Evolutionary conservation across 2,113 vertebrate genomes (phyloP).

Genomic region (Anhinga rufa): DNA sequence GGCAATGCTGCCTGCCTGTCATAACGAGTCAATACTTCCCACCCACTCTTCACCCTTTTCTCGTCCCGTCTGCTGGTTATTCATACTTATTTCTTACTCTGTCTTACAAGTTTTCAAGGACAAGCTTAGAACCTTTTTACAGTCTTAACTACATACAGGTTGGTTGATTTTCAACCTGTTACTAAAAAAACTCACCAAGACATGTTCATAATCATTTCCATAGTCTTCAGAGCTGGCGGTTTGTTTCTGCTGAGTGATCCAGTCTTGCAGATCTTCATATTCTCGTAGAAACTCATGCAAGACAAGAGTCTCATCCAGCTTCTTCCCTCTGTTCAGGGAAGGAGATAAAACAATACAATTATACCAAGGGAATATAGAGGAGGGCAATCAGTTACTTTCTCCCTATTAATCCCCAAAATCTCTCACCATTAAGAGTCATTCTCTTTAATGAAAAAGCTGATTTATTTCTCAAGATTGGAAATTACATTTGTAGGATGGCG

Average conservation of each 20-base stretch:
- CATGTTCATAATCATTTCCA: constrained; percentile 77
- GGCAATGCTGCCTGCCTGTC: background rate
- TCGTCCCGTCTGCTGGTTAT: background rate
- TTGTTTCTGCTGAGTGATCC: constrained; percentile 79
- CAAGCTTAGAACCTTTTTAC: background rate
- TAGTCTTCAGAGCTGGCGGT: constrained; percentile 72
- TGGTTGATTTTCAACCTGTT: background rate
- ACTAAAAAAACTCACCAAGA: constrained; percentile 72
- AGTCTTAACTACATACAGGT: background rate
- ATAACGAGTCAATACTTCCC: background rate
- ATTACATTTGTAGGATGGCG: background rate
- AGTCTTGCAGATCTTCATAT: constrained; percentile 76
- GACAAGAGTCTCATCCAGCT: constrained; percentile 75
- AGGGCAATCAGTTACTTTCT: background rate
- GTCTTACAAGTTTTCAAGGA: background rate
- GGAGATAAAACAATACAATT: background rate
- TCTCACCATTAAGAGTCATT: background rate
- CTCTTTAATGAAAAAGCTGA: background rate
- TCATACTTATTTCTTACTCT: background rate
- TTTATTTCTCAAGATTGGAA: background rate
- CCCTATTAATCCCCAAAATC: background rate
- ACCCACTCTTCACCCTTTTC: background rate
- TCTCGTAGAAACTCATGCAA: constrained; percentile 82
- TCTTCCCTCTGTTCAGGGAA: constrained; percentile 29
- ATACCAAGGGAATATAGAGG: background rate